Percentiles rank a stretch among this genome's conserved stretches.
phyloP scores from a whole-genome alignment of 2,888 invertebrate genomes.

The Pyrrhosoma nymphula region DNA sequence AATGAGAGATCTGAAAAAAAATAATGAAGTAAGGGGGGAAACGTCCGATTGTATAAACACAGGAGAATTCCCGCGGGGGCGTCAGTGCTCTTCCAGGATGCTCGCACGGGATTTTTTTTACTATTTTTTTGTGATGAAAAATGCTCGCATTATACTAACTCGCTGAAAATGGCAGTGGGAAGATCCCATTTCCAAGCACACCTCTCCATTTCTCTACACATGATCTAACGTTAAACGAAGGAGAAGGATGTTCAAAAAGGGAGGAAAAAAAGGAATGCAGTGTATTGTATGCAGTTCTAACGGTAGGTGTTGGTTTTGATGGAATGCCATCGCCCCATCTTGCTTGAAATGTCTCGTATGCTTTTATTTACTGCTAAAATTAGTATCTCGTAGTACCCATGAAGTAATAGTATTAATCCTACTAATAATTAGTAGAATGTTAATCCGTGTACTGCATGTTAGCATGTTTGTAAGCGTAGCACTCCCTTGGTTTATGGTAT shows the following conservation, averaged over 20 bases:
- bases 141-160: constrained; percentile 1
- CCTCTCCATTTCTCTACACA: background rate
- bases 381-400: too few species aligned
- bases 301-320: too few species aligned
- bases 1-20: background rate
- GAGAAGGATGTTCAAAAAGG: background rate
- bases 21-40: background rate
- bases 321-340: too few species aligned
- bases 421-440: too few species aligned
- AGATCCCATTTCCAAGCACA: background rate
- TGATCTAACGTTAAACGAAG: background rate
- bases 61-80: background rate
- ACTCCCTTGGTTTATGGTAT: too few species aligned
- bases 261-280: background rate
- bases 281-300: too few species aligned
- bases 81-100: background rate
- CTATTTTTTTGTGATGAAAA: background rate
- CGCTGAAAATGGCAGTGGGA: background rate
- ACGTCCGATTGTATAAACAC: constrained; percentile 14
- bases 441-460: too few species aligned
- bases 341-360: too few species aligned
- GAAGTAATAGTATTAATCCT: too few species aligned
- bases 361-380: too few species aligned
- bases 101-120: background rate
- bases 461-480: too few species aligned